phyloP scores from a whole-genome alignment of 2,113 vertebrate species.

The Aplodontia rufa region DNA sequence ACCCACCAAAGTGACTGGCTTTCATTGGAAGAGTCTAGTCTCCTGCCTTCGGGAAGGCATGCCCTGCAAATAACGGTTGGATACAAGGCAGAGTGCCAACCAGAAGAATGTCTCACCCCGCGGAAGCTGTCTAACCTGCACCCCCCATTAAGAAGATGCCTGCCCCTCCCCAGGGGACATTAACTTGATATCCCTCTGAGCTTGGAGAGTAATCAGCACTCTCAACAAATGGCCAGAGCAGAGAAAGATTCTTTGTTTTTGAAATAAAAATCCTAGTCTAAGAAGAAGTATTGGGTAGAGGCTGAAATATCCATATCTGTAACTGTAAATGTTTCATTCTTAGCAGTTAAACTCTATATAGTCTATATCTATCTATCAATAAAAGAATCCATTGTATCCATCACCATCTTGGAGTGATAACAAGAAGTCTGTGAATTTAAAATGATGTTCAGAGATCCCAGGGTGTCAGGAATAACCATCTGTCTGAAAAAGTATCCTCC shows the following conservation, averaged over 20 bases:
- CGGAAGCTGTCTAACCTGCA: not conserved
- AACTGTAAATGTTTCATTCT: not conserved
- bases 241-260: not conserved
- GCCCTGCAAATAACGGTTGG: not conserved
- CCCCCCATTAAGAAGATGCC: not conserved
- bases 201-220: not conserved
- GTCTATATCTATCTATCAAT: not conserved
- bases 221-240: not conserved
- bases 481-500: not conserved
- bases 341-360: not conserved
- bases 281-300: not conserved
- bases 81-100: not conserved
- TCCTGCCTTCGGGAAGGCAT: not conserved
- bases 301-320: not conserved
- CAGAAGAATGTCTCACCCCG: not conserved
- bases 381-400: not conserved
- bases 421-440: not conserved
- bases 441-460: not conserved
- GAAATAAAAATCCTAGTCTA: not conserved
- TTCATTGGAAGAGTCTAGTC: not conserved
- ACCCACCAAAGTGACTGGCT: not conserved
- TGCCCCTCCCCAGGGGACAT: not conserved
- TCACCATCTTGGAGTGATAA: not conserved
- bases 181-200: not conserved
- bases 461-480: not conserved